Percentiles rank a stretch among this genome's conserved stretches.
phyloP scores from a whole-genome alignment of 2,888 invertebrate species.

The Caradrina clavipalpis region DNA sequence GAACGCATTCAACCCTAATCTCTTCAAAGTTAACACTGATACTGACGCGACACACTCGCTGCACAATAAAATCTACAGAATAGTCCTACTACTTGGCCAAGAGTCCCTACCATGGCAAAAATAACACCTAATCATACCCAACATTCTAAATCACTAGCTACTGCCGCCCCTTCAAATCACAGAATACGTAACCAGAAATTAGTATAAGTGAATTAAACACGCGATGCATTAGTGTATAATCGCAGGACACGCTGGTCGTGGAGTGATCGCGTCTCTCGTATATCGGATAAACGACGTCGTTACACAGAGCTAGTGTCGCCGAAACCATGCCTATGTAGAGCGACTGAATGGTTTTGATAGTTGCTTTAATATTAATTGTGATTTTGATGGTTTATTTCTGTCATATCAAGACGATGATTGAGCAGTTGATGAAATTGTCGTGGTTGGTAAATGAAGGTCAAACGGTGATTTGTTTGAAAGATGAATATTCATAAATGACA shows the following conservation, averaged over 20 bases:
- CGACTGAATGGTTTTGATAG: conserved; percentile 67
- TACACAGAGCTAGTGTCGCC: conserved; percentile 81
- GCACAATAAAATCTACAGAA: too few relatives aligned
- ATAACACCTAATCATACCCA: too few relatives aligned
- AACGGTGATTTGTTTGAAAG: too few relatives aligned
- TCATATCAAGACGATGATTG: too few relatives aligned
- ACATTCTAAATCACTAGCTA: conserved; percentile 6
- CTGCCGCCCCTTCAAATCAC: conserved; percentile 33
- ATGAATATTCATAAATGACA: too few relatives aligned
- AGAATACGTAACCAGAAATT: conserved; percentile 66
- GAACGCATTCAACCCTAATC: too few relatives aligned
- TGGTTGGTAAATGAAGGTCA: too few relatives aligned
- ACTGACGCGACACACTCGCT: too few relatives aligned
- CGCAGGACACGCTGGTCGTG: conserved; percentile 74
- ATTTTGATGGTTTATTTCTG: neutral
- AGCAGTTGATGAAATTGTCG: too few relatives aligned
- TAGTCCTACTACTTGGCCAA: too few relatives aligned
- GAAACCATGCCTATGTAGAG: conserved; percentile 68
- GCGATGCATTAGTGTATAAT: conserved; percentile 81
- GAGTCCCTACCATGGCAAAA: too few relatives aligned
- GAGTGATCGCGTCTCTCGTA: conserved; percentile 77
- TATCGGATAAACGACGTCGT: conserved; percentile 84
- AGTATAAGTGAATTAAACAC: conserved; percentile 79
- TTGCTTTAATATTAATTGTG: conserved; percentile 28
- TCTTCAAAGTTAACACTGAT: too few relatives aligned